Base-by-base conservation (phyloP, 2,888 invertebrate species). In the Diplolepis rosae region DNA sequence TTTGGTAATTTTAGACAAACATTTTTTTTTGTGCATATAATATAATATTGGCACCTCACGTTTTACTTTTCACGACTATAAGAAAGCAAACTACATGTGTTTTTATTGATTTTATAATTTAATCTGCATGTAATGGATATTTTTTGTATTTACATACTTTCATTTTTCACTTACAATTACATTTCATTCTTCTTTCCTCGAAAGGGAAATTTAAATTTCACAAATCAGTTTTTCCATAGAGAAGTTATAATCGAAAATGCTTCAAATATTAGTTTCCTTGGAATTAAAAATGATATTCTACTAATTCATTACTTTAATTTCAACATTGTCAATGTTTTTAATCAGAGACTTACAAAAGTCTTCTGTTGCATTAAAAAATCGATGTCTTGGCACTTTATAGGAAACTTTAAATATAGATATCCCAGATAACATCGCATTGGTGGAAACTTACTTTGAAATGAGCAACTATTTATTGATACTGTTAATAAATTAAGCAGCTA, bases 341-440 rank as follows among this genome's bases (percentile, higher is more conserved):
- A n/a, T 61, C 24, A 24, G 13, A n/a, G 22, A 9, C 6, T 61
- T 24, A n/a, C 39, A 52, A 52, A 6, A 6, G 35, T 61, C 45
- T 18, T 61, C 6, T 15, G n/a, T 39, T 18, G 13, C 13, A 39
- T 11, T 39, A 65, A 52, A 67, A 65, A 52, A 71, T n/a, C n/a
- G n/a, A n/a, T 65, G 69, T 52, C 71, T 75, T 73, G 72, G 72
- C 72, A 75, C 72, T 75, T 73, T 73, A 71, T 68, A 71, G 71
- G 69, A 71, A 75, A 73, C 50, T 68, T 68, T 73, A 35, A 24
- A 61, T n/a, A n/a, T 61, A 39, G 39, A 61, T 35, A 61, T 61
- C 61, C 61, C 61, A 61, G 61, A 39, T 24, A 61, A 39, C 39
- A 22, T 39, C 39, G 35, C 39, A 27, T 13, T 39, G 24, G n/a